A percentile compares a stretch with the other conserved stretches of the same genome.
Conservation (phyloP, 2,113 vertebrate species). For the Pardalotus punctatus region DNA sequence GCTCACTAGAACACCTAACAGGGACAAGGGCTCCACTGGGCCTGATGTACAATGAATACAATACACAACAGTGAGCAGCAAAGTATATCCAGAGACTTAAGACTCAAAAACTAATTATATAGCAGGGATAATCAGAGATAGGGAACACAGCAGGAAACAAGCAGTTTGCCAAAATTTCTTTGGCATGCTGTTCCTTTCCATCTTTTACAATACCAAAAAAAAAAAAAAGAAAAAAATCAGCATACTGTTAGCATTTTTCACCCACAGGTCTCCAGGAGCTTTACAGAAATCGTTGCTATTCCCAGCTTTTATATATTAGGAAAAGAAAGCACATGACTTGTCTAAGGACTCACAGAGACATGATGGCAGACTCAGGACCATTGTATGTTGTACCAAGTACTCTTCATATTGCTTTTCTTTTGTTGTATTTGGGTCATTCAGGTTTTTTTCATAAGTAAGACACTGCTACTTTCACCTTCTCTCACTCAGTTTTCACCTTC, state of each 20-base stretch:
- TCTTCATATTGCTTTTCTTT: background rate
- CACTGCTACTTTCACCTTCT: background rate
- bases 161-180: background rate
- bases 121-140: background rate
- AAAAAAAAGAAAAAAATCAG: background rate
- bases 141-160: background rate
- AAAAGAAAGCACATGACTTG: background rate
- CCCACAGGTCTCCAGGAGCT: background rate
- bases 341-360: background rate
- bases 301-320: background rate
- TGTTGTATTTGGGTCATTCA: background rate
- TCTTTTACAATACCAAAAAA: background rate
- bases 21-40: background rate
- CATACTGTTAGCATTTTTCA: background rate
- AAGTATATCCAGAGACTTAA: background rate
- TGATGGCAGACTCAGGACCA: background rate
- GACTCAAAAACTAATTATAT: conserved; percentile 1
- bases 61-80: background rate
- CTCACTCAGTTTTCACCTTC: background rate
- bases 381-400: background rate
- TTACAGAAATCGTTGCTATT: background rate
- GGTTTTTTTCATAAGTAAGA: background rate
- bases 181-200: background rate
- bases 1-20: background rate
- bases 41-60: background rate